Evolutionary conservation across 2,797 vertebrate genomes (phyloP), one percentile per base, ranked within the genome.

Genomic region (Stomatorhinus walkeri): DNA sequence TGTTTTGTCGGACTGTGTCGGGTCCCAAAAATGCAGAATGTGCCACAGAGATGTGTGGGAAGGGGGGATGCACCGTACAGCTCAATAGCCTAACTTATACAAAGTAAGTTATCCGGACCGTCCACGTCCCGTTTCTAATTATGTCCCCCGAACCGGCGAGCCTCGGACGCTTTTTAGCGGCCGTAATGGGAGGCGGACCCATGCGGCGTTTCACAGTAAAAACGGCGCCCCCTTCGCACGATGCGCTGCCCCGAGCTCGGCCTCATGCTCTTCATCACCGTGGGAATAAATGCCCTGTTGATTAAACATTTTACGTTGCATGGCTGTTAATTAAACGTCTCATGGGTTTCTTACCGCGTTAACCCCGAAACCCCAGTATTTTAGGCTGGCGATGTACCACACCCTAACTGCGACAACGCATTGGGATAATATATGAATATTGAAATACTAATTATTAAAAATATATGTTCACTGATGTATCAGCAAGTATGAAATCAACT

Each of bases 231-330:
- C 36, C 5, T 6, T 14, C 16, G 36, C 36, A 6, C 7, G 36
- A 40, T n/a, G 72, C 16, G 36, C 32, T 46, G 72, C 36, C 72
- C 36, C 7, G 72, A 19, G 16, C 40, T n/a, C 72, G 36, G 40
- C 32, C 72, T 40, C 40, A 7, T 46, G 72, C 72, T 79, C 14
- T 36, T 43, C 40, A 8, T 79, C 72, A n/a, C 72, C 36, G 72
- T 72, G 64, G 64, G 64, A 72, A 72, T 72, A 72, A 72, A 79
- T 79, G 72, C 36, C 40, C 72, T 79, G 72, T 72, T 72, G 64
- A 72, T 72, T 72, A 72, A 72, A 72, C 28, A 72, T 72, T 36
- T 72, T 68, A 14, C 64, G 28, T 36, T 16, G 12, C 12, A 16
- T 72, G 12, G 14, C 28, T 72, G 28, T 16, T 14, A 14, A 36